Base-by-base conservation (phyloP, 35 echinoderm and acorn worm genomes). In the Antedon bifida region DNA sequence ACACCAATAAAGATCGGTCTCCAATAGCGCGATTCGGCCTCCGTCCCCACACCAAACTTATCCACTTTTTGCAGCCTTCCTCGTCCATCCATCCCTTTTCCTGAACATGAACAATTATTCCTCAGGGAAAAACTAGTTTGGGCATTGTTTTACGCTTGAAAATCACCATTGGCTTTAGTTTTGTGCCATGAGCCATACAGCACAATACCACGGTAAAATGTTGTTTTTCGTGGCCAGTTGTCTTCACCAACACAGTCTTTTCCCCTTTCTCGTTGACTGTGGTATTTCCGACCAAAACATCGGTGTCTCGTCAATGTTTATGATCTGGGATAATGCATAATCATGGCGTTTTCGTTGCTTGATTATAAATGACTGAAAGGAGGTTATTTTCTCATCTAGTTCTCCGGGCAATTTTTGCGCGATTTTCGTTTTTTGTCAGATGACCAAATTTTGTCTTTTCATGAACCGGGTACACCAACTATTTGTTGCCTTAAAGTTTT, bases 61-160 rank as follows among this genome's bases (percentile, higher is more conserved):
- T 30, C 56, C 82, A 84, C 16, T 56, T 56, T 74, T 84, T 30
- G 23, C 38, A 30, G 1, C 38, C 30, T 74, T 26, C 44, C 21
- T 56, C 36, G 34, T 84, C 82, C 42, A 56, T 31, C 82, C 51
- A 84, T 1, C 82, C 51, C 32, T 84, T 84, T 36, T 84, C 44
- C 31, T 75, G 82, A 29, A 2, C 46, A 9, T 56, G 14, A 9
- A 83, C 81, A 29, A 84, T 34, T 2, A 84, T 32, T 29, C 82
- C 82, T 1, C 13, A 4, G 0, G 36, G 82, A 5, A 83, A 26
- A 7, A 0, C 45, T 0, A 31, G 13, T 23, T 84, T 84, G 11
- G 30, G 46, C 30, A 74, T 23, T 1, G 44, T 16, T 51, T 31
- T 74, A 5, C 82, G 3, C 29, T 75, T 75, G 31, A 84, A 76